These are phyloP conservation scores for Typhlichthys eigenmanni DNA, from an alignment of 2,797 vertebrate species.

Conservation along the genomic window DNA sequence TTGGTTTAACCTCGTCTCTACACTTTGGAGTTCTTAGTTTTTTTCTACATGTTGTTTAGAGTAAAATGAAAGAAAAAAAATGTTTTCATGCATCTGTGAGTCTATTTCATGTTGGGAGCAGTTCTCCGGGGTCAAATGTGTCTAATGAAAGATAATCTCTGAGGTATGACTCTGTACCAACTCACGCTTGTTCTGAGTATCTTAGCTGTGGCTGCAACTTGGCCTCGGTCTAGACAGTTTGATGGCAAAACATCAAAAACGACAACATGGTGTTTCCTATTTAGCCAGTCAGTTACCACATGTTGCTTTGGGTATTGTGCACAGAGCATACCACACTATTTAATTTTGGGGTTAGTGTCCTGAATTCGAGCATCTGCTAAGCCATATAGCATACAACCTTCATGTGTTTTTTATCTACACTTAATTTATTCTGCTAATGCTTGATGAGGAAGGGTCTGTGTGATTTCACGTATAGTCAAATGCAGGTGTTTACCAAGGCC, in stretches of 20 bases:
- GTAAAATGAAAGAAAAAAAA: no score
- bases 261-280: slow-evolving; percentile 26
- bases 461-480: no score
- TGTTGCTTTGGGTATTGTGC: slow-evolving; percentile 6
- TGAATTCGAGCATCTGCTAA: slow-evolving; percentile 42
- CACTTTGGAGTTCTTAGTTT: no score
- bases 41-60: no score
- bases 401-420: slow-evolving; percentile 20
- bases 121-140: slow-evolving; percentile 44
- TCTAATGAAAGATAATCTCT: slow-evolving; percentile 65
- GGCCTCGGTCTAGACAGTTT: slow-evolving; percentile 33
- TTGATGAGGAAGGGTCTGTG: slow-evolving; percentile 29
- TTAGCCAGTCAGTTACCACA: slow-evolving; percentile 5
- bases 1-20: no score
- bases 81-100: slow-evolving; percentile 9
- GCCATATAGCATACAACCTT: slow-evolving; percentile 30
- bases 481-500: neutral
- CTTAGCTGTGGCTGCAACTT: slow-evolving; percentile 27
- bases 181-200: slow-evolving; percentile 37
- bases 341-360: slow-evolving; percentile 5
- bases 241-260: slow-evolving; percentile 23
- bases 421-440: slow-evolving; percentile 18
- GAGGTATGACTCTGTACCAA: slow-evolving; percentile 53
- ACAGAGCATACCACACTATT: slow-evolving; percentile 4
- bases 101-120: slow-evolving; percentile 28